These are phyloP conservation scores for Guaruba guarouba DNA, from an alignment of 2,113 vertebrate genomes.

Conservation along the genomic window DNA sequence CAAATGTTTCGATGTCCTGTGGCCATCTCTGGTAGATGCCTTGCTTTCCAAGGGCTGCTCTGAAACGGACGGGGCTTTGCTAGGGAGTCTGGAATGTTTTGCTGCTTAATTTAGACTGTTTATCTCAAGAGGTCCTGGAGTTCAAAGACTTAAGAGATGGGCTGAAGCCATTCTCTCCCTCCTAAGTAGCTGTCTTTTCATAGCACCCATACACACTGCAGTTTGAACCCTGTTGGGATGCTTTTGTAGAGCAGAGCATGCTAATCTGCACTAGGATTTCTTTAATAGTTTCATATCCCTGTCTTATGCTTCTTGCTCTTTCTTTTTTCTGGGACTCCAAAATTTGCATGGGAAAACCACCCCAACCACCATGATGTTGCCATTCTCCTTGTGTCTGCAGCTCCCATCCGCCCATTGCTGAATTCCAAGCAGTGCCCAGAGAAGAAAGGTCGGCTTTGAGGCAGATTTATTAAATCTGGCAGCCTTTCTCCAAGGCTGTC, in stretches of 20 bases:
- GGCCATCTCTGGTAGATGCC: fast-evolving
- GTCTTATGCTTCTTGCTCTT: neutral
- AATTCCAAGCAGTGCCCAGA: neutral
- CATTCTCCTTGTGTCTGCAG: neutral
- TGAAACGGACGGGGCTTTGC: neutral
- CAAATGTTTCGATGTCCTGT: neutral
- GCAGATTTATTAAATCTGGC: slow-evolving; percentile 30
- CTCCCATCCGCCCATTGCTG: neutral
- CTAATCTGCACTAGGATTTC: neutral
- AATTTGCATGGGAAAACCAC: neutral
- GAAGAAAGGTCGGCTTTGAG: neutral
- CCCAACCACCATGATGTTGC: fast-evolving
- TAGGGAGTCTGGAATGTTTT: slow-evolving; percentile 55
- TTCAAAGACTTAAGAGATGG: slow-evolving; percentile 3
- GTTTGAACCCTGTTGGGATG: neutral
- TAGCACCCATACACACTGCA: neutral
- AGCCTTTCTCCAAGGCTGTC: neutral
- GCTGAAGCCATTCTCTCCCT: neutral
- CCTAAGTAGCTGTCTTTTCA: neutral
- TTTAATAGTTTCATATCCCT: neutral
- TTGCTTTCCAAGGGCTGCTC: slow-evolving; percentile 8
- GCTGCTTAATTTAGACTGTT: slow-evolving; percentile 68
- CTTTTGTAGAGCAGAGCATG: too few relatives aligned
- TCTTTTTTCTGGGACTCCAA: neutral
- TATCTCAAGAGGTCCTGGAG: slow-evolving; percentile 38